Evolutionary conservation across 2,113 vertebrate genomes (phyloP).

Genomic region (Psettodes erumei): DNA sequence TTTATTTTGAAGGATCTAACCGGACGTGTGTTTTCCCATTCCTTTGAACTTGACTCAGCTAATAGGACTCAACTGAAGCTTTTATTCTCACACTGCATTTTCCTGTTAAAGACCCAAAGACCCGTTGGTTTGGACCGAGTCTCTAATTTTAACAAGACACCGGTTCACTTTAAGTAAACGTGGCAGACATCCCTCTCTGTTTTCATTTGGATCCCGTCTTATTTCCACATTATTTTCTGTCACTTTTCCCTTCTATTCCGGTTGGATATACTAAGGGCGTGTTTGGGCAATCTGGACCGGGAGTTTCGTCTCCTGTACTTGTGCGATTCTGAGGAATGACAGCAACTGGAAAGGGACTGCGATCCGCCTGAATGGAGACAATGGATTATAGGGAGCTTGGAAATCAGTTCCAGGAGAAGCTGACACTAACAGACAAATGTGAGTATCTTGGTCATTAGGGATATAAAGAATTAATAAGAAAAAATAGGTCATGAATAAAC

Average conservation of each 20-base stretch:
- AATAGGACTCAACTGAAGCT: conserved; percentile 7
- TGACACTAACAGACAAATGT: conserved; percentile 80
- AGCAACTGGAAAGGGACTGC: conserved; percentile 66
- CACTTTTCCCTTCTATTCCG: conserved; percentile 5
- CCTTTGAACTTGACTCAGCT: not conserved
- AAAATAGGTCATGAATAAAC: conserved; percentile 13
- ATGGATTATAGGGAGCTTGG: conserved; percentile 83
- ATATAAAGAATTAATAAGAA: not conserved
- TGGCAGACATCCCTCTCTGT: not conserved
- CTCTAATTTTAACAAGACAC: not conserved
- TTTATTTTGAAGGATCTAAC: conserved; percentile 8
- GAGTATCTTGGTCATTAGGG: conserved; percentile 48
- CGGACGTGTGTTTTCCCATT: not conserved
- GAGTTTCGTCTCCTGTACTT: conserved; percentile 74
- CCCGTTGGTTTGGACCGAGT: conserved; percentile 7
- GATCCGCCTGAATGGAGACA: conserved; percentile 70
- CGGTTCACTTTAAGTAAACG: not conserved
- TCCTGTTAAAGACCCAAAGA: conserved; percentile 32
- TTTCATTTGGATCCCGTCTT: conserved; percentile 3
- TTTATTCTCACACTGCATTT: conserved; percentile 63
- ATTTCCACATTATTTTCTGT: not conserved
- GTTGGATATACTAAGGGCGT: conserved; percentile 75
- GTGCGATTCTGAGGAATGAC: conserved; percentile 81
- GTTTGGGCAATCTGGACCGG: conserved; percentile 66
- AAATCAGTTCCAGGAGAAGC: conserved; percentile 76